phyloP scores from a whole-genome alignment of 2,113 vertebrate genomes.

The Poecilia latipinna region DNA sequence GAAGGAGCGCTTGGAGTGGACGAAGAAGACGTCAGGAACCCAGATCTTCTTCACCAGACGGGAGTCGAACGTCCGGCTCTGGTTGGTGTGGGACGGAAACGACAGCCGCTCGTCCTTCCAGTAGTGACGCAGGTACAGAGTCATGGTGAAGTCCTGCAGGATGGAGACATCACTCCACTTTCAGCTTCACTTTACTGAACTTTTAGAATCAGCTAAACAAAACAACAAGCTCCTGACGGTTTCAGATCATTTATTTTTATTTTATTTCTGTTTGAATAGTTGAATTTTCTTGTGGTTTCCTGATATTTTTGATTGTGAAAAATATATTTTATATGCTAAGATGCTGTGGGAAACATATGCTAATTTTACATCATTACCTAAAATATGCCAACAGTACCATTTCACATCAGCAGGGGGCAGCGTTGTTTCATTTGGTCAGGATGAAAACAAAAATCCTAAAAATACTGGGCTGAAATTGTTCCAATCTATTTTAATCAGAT shows the following conservation, averaged over 20 bases:
- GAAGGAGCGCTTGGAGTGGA: constrained; percentile 93
- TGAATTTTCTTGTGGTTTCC: background rate
- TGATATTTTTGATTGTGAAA: background rate
- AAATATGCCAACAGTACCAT: background rate
- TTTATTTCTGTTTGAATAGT: background rate
- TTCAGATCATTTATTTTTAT: background rate
- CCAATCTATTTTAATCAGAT: background rate
- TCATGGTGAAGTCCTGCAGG: constrained; percentile 92
- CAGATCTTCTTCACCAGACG: constrained; percentile 93
- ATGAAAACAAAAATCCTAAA: background rate
- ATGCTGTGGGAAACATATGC: background rate
- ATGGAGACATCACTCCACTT: fast-evolving
- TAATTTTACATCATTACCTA: background rate
- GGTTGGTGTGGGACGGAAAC: constrained; percentile 88
- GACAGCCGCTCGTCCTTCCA: constrained; percentile 95
- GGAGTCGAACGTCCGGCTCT: constrained; percentile 91
- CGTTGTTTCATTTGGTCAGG: too few species aligned
- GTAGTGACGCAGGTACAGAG: constrained; percentile 93
- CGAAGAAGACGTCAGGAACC: constrained; percentile 94
- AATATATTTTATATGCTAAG: background rate
- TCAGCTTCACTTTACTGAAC: background rate
- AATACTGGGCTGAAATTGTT: background rate
- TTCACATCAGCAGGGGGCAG: background rate
- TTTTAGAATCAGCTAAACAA: background rate
- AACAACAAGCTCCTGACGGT: background rate